Evolutionary conservation across 2,113 vertebrate genomes (phyloP), one percentile per base, ranked within the genome.

Genomic region (Gulo gulo): DNA sequence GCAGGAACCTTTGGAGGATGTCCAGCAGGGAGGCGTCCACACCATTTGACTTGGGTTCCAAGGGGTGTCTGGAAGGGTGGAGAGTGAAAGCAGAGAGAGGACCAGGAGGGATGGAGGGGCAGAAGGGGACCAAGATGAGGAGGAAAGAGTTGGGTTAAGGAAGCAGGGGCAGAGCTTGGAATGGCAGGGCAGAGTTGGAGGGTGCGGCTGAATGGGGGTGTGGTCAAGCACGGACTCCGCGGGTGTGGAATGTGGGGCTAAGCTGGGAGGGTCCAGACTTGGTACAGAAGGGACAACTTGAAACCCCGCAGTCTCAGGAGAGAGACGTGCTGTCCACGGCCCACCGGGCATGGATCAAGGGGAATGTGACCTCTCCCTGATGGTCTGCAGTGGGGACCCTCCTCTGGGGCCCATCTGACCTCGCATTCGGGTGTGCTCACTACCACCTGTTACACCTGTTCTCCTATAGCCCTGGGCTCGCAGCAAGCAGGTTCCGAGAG

Each of bases 241-340:
- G 6, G 18, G 12, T 1, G 0, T 16, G 1, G 8, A 67, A 55
- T 31, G 39, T 4, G 7, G 36, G 15, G 76, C 24, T 3, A 21
- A n/a, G 13, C 8, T 2, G 1, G 3, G 42, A n/a, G 31, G 69
- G 10, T 4, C 4, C 24, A n/a, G 55, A 26, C 2, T 69, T 69
- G 11, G 18, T 10, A 8, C 24, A 0, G 36, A 31, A 87, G 14
- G n/a, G 34, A 59, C 15, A 7, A 2, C 21, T 2, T 1, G 1
- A 47, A 45, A 6, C 18, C 3, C 21, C 26, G 34, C 24, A 13
- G 69, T 29, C n/a, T 84, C 26, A 0, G 6, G 5, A 45, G 18
- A 36, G 23, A 78, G 36, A 4, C 24, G 1, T 7, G 24, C 10
- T 34, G 11, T 18, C 47, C 61, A 4, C 2, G 59, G 13, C 42